Conservation (phyloP, 2,888 invertebrate species). For the Macaria notata region DNA sequence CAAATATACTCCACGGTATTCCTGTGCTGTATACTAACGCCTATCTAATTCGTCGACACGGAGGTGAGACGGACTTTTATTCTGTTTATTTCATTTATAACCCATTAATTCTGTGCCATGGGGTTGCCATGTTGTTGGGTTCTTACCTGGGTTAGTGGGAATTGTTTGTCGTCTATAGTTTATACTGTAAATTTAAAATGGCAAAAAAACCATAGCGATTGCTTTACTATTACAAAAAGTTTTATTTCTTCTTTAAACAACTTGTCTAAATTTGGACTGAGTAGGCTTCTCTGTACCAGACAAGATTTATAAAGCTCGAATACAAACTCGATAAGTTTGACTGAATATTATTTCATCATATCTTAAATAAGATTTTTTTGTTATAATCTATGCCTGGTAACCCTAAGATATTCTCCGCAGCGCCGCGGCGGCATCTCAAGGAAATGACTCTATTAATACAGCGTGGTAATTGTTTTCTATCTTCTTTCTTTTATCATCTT, state of each 20-base stretch:
- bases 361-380: too few relatives aligned
- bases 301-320: too few relatives aligned
- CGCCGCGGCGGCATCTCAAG: constrained; percentile 31
- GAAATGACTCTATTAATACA: constrained; percentile 73
- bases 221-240: too few relatives aligned
- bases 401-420: constrained; percentile 26
- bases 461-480: constrained; percentile 50
- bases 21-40: constrained; percentile 31
- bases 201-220: too few relatives aligned
- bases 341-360: too few relatives aligned
- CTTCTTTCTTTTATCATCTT: constrained; percentile 21
- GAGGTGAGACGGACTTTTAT: constrained; percentile 52
- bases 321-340: too few relatives aligned
- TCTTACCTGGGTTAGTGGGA: not conserved
- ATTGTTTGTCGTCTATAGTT: too few relatives aligned
- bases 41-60: constrained; percentile 49
- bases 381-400: too few relatives aligned
- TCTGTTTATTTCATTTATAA: constrained; percentile 68
- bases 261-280: too few relatives aligned
- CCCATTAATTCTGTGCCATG: constrained; percentile 59
- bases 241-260: too few relatives aligned
- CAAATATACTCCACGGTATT: constrained; percentile 31
- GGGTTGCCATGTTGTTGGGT: constrained; percentile 12
- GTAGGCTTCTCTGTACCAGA: too few relatives aligned
- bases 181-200: too few relatives aligned